These are phyloP conservation scores for Coccyzus lansbergi DNA, from an alignment of 2,797 vertebrate genomes.

Conservation along the genomic window DNA sequence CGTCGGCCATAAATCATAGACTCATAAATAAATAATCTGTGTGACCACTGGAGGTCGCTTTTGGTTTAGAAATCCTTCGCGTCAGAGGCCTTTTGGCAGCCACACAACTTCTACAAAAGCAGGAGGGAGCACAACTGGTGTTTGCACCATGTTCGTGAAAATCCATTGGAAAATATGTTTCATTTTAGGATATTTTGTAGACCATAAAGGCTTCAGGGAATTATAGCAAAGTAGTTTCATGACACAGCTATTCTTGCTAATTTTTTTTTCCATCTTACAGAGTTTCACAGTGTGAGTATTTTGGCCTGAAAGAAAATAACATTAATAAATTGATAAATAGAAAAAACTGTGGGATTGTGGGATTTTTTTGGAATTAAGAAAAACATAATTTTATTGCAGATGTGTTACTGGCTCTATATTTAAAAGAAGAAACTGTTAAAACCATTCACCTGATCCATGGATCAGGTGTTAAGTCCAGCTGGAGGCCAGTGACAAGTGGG, in stretches of 20 bases:
- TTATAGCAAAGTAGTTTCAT: background rate
- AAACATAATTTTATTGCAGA: background rate
- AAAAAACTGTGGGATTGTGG: background rate
- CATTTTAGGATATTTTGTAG: background rate
- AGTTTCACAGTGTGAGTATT: background rate
- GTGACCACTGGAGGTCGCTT: constrained; percentile 62
- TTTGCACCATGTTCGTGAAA: background rate
- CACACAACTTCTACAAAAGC: background rate
- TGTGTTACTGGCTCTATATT: background rate
- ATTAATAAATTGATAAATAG: background rate
- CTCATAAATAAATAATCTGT: background rate
- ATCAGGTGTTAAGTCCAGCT: too few species aligned
- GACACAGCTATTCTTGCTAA: background rate
- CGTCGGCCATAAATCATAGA: too few species aligned
- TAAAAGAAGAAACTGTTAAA: background rate
- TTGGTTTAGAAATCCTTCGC: constrained; percentile 15
- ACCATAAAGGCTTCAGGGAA: background rate
- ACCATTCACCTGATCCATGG: background rate
- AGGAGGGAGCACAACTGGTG: background rate
- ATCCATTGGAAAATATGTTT: background rate
- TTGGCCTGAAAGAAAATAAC: background rate
- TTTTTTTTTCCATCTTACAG: background rate
- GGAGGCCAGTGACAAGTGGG: too few species aligned
- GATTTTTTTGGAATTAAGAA: background rate
- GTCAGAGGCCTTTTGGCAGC: background rate